Base-by-base conservation (phyloP, 2,888 invertebrate species). In the Therioaphis trifolii region DNA sequence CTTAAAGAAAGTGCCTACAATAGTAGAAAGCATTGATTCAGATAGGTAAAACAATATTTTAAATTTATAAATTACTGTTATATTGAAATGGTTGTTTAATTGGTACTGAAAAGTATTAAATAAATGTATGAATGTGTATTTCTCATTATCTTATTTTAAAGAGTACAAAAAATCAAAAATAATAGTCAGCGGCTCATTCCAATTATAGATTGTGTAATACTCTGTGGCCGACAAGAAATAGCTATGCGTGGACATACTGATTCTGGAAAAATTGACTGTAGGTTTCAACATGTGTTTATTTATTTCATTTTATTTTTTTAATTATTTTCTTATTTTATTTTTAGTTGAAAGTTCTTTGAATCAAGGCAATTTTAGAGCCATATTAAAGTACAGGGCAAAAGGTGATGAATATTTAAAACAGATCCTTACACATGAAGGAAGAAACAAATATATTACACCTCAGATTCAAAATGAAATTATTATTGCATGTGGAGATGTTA, bases 191-290 rank as follows among this genome's bases (percentile, higher is more conserved):
- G 46, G 46, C 11, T 46, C 2, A 46, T 46, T 46, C 7, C 46
- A 46, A 46, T 46, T 46, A 46, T 46, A 46, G 46, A 46, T 46
- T 61, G 63, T 63, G 61, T 61, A 5, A 61, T 61, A 5, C 61
- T 61, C 15, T 61, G 27, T 61, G 61, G 61, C 7, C 61, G 63
- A 29, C 63, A 63, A 63, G 63, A 63, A 18, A 63, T 63, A 29
- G 29, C 5, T 46, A 46, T 46, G 46, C 11, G 46, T 46, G 2
- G 46, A 46, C 43, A 46, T 46, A 46, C 46, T 46, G 63, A 63
- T 63, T 63, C 18, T 29, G 18, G 29, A 63, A 63, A 63, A 63
- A 63, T 63, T 46, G 46, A 46, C 46, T 46, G 46, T 46, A 46
- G 46, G 7, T 46, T 46, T 46, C 46, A 46, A 46, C 11, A 46